Percentiles rank a stretch among this genome's conserved stretches.
Evolutionary conservation across 2,113 vertebrate species (phyloP).

Genomic region (Eulemur rufifrons): DNA sequence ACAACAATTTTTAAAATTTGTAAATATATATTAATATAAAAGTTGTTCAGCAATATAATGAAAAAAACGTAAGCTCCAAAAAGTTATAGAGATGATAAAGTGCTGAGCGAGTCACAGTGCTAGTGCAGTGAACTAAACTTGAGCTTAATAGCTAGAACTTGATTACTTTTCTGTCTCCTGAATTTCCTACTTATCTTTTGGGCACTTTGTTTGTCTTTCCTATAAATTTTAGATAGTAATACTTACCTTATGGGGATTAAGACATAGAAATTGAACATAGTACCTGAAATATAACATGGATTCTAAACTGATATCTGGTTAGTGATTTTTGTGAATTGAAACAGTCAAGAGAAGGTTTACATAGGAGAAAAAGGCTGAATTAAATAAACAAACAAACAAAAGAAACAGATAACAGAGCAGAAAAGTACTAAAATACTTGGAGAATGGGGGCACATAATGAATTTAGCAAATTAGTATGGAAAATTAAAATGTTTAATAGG

Average conservation of each 20-base stretch:
- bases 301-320: not conserved
- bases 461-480: not conserved
- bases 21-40: not conserved
- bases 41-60: not conserved
- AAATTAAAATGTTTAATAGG: not conserved
- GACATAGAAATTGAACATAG: not conserved
- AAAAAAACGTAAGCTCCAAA: not conserved
- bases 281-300: not conserved
- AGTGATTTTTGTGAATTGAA: not conserved
- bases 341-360: not conserved
- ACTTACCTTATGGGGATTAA: not conserved
- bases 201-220: not conserved
- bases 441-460: not conserved
- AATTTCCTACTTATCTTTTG: not conserved
- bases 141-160: not conserved
- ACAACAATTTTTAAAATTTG: not conserved
- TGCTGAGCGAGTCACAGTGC: not conserved
- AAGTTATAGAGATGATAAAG: not conserved
- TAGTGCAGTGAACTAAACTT: not conserved
- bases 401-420: not conserved
- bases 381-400: not conserved
- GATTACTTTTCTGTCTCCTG: not conserved
- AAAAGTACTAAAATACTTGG: not conserved
- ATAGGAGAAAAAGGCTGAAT: not conserved
- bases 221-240: not conserved